Evolutionary conservation across 2,113 vertebrate genomes (phyloP).

Genomic region (Forbesichthys papilliferus): DNA sequence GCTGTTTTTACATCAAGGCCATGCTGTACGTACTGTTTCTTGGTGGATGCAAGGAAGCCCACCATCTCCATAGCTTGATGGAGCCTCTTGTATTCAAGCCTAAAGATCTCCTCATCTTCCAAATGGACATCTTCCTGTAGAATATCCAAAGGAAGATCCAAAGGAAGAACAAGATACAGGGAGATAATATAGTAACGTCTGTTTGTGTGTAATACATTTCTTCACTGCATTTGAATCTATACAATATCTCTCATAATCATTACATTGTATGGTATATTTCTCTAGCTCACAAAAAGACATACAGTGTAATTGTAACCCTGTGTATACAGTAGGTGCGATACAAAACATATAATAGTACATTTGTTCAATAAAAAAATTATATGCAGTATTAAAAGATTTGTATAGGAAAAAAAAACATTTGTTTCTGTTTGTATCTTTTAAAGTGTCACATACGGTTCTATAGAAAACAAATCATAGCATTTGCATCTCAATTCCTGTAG

Average conservation of each 20-base stretch:
- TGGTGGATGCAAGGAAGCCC: constrained; percentile 92
- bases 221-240: too few species aligned
- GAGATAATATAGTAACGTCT: neutral
- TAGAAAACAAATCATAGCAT: neutral
- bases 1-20: neutral
- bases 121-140: constrained; percentile 83
- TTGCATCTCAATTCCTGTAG: neutral
- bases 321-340: neutral
- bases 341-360: neutral
- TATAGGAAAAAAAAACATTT: neutral
- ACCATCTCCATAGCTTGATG: constrained; percentile 99
- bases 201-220: neutral
- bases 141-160: constrained; percentile 16
- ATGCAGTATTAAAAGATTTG: neutral
- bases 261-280: too few species aligned
- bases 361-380: neutral
- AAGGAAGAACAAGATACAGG: neutral
- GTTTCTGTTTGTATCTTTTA: neutral
- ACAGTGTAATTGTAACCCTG: neutral
- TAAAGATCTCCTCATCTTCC: constrained; percentile 84
- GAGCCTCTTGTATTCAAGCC: constrained; percentile 87
- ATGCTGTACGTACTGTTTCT: constrained; percentile 83
- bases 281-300: neutral
- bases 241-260: too few species aligned
- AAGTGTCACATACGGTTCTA: neutral